A percentile compares a stretch with the other conserved stretches of the same genome.
phyloP scores from a whole-genome alignment of 1,140 invertebrate species.

The Melanaphis sacchari region DNA sequence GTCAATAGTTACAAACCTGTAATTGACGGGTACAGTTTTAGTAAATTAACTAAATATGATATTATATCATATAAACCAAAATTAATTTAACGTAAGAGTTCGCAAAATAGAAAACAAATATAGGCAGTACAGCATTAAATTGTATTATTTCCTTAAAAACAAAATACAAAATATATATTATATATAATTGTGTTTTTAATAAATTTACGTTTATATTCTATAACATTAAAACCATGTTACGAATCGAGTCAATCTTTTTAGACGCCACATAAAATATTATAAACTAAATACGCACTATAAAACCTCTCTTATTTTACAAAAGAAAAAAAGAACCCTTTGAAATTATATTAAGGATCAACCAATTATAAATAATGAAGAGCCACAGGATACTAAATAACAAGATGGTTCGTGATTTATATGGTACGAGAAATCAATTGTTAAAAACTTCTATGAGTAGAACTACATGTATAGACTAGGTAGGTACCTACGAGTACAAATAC shows the following conservation, averaged over 20 bases:
- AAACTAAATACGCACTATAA: background rate
- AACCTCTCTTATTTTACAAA: background rate
- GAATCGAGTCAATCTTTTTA: background rate
- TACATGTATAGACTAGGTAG: too few relatives aligned
- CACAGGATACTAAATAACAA: constrained; percentile 50
- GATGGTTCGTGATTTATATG: background rate
- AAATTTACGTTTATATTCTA: background rate
- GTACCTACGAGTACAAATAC: background rate
- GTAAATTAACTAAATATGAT: background rate
- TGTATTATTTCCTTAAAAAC: background rate
- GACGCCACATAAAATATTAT: background rate
- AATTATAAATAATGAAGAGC: constrained; percentile 48
- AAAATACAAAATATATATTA: background rate
- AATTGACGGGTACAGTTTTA: background rate
- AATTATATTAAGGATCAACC: background rate
- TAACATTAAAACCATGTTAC: background rate
- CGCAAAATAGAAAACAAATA: background rate
- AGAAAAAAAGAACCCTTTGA: background rate
- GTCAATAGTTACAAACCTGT: background rate
- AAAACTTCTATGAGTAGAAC: too few relatives aligned
- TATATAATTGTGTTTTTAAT: background rate
- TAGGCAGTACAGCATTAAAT: background rate
- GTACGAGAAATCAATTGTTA: constrained; percentile 46
- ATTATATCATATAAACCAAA: background rate
- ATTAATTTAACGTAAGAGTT: background rate